Evolutionary conservation across 2,888 invertebrate genomes (phyloP), one percentile per base, ranked within the genome.

Genomic region (Leucophora obtusa): DNA sequence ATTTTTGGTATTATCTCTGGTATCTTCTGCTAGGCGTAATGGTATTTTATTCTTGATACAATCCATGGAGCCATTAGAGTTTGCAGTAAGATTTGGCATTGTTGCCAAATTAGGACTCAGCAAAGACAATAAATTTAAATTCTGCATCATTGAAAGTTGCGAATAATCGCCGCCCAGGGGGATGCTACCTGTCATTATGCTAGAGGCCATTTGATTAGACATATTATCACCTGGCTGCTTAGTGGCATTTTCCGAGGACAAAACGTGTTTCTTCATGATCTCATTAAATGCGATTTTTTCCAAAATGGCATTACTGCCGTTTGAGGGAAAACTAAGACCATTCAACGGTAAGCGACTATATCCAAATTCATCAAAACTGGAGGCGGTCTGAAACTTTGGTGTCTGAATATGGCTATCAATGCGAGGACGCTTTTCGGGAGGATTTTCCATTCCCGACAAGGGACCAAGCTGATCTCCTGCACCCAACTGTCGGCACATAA

Each of bases 401-500:
- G 85, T 75, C 0, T 86, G 84, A 76, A 85, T 72, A 8, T 84
- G 86, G 53, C 83, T 69, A 33, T 87, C 88, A 47, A 86, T 86
- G 83, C 89, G 89, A 76, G 85, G 83, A 47, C 89, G 87, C 79
- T 90, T 90, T 62, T 88, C 88, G 11, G 88, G 87, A 2, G 89
- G 89, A 24, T 83, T 85, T 50, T 86, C 87, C 11, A 84, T 78
- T 10, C 82, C 78, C 14, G 83, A 21, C 24, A 87, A 72, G 10
- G 83, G 84, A 74, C 86, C 78, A 15, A 93, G 93, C 24, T 83
- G 72, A 9, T 77, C 73, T 84, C 94, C 94, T 5, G 94, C 93
- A 10, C 94, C 94, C 74, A 94, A 93, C 85, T 94, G 93, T 11
- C 93, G 92, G 59, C 94, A 94, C 86, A 94, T 93, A 88, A 94